Base-by-base conservation (phyloP, 2,797 vertebrate genomes). In the Myotis planiceps region DNA sequence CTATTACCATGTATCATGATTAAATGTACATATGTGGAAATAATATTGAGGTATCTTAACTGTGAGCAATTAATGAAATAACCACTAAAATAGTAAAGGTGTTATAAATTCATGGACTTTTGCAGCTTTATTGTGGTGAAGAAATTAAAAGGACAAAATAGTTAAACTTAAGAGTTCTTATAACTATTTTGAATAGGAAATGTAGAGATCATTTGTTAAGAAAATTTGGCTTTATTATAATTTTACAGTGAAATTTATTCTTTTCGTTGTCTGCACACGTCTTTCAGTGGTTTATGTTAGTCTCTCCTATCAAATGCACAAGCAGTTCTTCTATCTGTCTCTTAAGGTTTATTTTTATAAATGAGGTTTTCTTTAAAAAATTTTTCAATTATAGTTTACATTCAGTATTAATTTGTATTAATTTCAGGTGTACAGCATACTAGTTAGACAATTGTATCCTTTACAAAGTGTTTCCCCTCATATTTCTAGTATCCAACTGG, bases 281-380 rank as follows among this genome's bases (percentile, higher is more conserved):
- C 53, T 95, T 76, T 81, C 85, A 95, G 55, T 84, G 89, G 63
- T 69, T 92, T 80, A 71, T 75, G 71, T 94, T 89, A 89, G 68
- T 90, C 15, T 93, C 29, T 90, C 80, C 45, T 49, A 53, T 85
- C 25, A 82, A 25, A 19, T 90, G 15, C 16, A 88, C 47, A 86
- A 32, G n/a, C 42, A 37, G 3, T 76, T 84, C 55, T 78, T 47
- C 19, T 92, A 10, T 49, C n/a, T 84, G 29, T 93, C n/a, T 84
- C 42, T 51, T 65, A 88, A 76, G n/a, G 5, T 49, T 72, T 72
- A 72, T 80, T 72, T 79, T 74, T 72, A 12, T 65, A 83, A 74
- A 74, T 91, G 55, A 32, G n/a, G 19, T 76, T 51, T 51, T 51
- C 15, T 65, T 65, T 65, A n/a, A 37, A 15, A 60, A 85, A 85